Conservation (phyloP, 2,113 vertebrate species). For the Colaptes auratus region DNA sequence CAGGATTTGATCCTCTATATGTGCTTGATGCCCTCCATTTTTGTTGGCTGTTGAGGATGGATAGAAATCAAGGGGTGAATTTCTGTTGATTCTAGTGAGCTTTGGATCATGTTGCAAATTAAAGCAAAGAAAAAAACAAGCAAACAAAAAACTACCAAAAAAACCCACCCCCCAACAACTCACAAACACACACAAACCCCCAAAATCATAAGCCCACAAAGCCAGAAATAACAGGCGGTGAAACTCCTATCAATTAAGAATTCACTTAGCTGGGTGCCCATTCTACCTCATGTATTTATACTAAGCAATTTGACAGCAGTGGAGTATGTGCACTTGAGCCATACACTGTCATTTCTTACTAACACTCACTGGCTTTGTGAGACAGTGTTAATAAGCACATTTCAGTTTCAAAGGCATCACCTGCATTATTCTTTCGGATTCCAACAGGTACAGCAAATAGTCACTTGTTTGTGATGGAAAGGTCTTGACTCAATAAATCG, state of each 20-base stretch:
- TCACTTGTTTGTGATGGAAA: constrained; percentile 51
- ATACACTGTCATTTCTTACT: constrained; percentile 42
- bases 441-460: constrained; percentile 45
- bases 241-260: constrained; percentile 35
- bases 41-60: not conserved
- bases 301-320: constrained; percentile 62
- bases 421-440: constrained; percentile 47
- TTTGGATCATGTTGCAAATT: constrained; percentile 13
- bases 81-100: constrained; percentile 17
- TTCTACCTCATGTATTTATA: constrained; percentile 61
- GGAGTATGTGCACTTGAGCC: constrained; percentile 26
- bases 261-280: constrained; percentile 54
- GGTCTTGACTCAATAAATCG: constrained; percentile 37
- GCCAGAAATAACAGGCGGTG: constrained; percentile 5
- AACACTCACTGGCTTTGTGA: constrained; percentile 33
- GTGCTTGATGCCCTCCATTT: not conserved
- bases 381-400: constrained; percentile 58
- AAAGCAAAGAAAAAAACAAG: not conserved
- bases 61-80: not conserved
- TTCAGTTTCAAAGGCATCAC: constrained; percentile 60
- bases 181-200: too few species aligned
- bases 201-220: too few species aligned
- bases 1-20: not conserved
- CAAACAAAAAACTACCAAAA: too few species aligned
- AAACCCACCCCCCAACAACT: too few species aligned